phyloP scores from a whole-genome alignment of 2,113 vertebrate genomes.

The Entomyzon cyanotis region DNA sequence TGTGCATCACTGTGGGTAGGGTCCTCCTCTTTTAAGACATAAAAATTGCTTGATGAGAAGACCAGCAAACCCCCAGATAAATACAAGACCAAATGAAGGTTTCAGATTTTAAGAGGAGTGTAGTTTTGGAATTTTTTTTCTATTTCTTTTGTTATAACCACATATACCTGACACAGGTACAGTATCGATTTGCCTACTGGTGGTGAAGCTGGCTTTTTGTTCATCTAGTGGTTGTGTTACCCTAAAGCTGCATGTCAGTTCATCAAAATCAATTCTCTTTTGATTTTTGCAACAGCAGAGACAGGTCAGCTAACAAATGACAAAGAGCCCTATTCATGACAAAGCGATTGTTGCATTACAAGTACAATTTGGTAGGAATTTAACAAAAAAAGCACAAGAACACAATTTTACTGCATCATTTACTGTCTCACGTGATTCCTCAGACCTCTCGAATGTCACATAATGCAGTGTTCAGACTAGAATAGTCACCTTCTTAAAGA shows the following conservation, averaged over 20 bases:
- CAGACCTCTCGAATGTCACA: neutral
- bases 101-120: neutral
- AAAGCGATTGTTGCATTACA: constrained; percentile 18
- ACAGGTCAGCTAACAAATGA: constrained; percentile 55
- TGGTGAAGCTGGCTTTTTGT: neutral
- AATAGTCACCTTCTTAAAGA: neutral
- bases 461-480: neutral
- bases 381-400: constrained; percentile 16
- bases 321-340: constrained; percentile 46
- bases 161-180: constrained; percentile 50
- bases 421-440: neutral
- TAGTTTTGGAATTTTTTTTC: neutral
- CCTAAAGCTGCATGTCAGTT: constrained; percentile 39
- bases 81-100: neutral
- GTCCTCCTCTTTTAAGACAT: neutral
- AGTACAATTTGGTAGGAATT: constrained; percentile 61
- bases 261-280: constrained; percentile 66
- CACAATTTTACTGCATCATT: constrained; percentile 51
- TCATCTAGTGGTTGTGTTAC: constrained; percentile 20
- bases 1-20: neutral
- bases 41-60: neutral
- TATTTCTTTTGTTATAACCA: neutral
- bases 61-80: neutral
- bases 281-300: constrained; percentile 62
- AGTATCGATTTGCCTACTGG: neutral